Percentiles rank a stretch among this genome's conserved stretches.
Evolutionary conservation across 2,113 vertebrate species (phyloP).

Genomic region (Apistogramma diplotaenia): DNA sequence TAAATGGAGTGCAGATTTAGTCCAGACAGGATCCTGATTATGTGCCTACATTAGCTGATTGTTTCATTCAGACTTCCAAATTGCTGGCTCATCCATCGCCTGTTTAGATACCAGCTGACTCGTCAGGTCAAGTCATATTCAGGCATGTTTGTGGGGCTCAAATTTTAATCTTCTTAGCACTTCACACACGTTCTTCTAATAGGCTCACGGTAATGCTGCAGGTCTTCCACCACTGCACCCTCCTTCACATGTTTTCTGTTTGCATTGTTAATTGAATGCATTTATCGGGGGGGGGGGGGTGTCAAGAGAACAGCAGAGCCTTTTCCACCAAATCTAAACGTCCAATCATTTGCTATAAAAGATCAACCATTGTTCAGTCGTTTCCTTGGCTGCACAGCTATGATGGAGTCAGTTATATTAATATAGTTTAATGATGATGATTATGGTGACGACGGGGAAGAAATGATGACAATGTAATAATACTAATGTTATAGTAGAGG

Average conservation of each 20-base stretch:
- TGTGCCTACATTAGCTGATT: constrained; percentile 7
- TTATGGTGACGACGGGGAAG: not conserved
- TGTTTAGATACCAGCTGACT: not conserved
- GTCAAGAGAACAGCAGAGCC: not conserved
- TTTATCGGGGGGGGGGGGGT: not conserved
- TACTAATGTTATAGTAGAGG: constrained; percentile 2
- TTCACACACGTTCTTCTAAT: not conserved
- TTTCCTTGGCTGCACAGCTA: not conserved
- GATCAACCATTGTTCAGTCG: not conserved
- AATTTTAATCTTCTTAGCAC: not conserved
- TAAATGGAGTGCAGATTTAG: not conserved
- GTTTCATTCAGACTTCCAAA: constrained; percentile 12
- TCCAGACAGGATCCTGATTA: not conserved
- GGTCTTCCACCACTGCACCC: not conserved
- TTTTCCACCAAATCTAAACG: not conserved
- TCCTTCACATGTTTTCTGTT: not conserved
- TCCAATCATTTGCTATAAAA: not conserved
- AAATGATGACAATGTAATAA: constrained; percentile 5
- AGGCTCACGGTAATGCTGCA: not conserved
- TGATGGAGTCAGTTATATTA: not conserved
- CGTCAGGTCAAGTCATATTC: not conserved
- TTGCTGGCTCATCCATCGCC: not conserved
- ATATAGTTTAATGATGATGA: constrained; percentile 10
- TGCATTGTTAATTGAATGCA: too few relatives aligned
- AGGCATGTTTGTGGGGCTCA: not conserved